Percentiles rank a stretch among this genome's conserved stretches.
Conservation (phyloP, 2,113 vertebrate species). For the Microtus richardsoni region DNA sequence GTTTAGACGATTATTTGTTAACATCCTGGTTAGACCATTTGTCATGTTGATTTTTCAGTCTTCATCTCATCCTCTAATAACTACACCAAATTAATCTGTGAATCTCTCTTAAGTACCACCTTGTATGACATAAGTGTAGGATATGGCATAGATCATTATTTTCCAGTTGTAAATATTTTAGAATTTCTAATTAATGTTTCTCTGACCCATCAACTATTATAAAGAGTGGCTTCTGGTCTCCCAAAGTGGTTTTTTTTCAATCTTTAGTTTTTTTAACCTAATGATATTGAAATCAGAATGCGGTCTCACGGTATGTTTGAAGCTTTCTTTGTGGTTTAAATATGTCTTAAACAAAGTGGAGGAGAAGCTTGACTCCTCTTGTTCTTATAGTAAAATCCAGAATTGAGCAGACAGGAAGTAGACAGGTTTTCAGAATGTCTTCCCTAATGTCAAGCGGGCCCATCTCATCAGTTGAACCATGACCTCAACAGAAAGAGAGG, state of each 20-base stretch:
- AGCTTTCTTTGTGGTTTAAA: slow-evolving; percentile 41
- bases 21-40: slow-evolving; percentile 19
- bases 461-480: neutral
- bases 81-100: slow-evolving; percentile 46
- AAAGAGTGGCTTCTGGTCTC: slow-evolving; percentile 56
- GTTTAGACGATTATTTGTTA: slow-evolving; percentile 1
- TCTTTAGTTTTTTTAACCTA: slow-evolving; percentile 45
- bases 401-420: neutral
- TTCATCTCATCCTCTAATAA: slow-evolving; percentile 22
- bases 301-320: slow-evolving; percentile 33
- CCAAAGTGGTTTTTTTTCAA: slow-evolving; percentile 45
- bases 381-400: neutral
- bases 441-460: neutral
- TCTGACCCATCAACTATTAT: slow-evolving; percentile 58
- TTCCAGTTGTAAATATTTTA: slow-evolving; percentile 71
- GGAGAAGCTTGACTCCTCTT: neutral
- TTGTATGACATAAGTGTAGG: slow-evolving; percentile 16
- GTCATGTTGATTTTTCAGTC: slow-evolving; percentile 30
- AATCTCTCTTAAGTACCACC: slow-evolving; percentile 56
- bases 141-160: slow-evolving; percentile 50
- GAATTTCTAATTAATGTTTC: slow-evolving; percentile 58
- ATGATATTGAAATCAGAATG: slow-evolving; percentile 40
- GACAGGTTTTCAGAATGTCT: neutral
- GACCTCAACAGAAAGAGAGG: neutral
- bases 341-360: neutral